Conservation (phyloP, 1,140 invertebrate genomes). For the Theocolax elegans region DNA sequence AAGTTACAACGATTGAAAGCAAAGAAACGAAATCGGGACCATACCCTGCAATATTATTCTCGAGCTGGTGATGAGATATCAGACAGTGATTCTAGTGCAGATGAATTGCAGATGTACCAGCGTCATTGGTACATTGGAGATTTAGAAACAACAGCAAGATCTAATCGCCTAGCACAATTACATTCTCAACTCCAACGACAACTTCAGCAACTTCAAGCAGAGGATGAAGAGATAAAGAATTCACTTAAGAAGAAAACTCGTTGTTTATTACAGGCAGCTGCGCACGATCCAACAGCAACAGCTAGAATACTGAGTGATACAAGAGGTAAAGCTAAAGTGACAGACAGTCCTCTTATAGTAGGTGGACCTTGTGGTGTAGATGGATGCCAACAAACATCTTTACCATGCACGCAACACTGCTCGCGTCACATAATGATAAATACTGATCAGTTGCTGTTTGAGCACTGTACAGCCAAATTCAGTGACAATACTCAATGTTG, state of each 20-base stretch:
- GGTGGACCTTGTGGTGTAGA: conserved; percentile 59
- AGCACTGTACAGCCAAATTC: conserved; percentile 89
- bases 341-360: conserved; percentile 62
- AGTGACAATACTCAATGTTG: conserved; percentile 89
- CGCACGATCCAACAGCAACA: conserved; percentile 52
- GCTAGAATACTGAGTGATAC: conserved; percentile 53
- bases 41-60: conserved; percentile 63
- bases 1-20: conserved; percentile 49
- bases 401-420: conserved; percentile 87
- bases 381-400: conserved; percentile 72
- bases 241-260: conserved; percentile 53
- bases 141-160: conserved; percentile 54
- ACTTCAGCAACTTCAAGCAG: conserved; percentile 64
- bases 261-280: conserved; percentile 56
- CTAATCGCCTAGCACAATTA: conserved; percentile 66
- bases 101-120: conserved; percentile 62
- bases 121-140: conserved; percentile 62
- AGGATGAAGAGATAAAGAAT: conserved; percentile 54
- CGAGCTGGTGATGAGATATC: conserved; percentile 64
- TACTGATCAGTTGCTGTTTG: conserved; percentile 87
- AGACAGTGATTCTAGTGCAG: conserved; percentile 64
- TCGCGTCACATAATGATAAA: conserved; percentile 87
- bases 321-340: conserved; percentile 57
- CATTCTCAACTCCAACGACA: conserved; percentile 70
- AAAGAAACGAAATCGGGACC: conserved; percentile 58